phyloP scores from a whole-genome alignment of 1,140 invertebrate species.

The Bombus confusus region DNA sequence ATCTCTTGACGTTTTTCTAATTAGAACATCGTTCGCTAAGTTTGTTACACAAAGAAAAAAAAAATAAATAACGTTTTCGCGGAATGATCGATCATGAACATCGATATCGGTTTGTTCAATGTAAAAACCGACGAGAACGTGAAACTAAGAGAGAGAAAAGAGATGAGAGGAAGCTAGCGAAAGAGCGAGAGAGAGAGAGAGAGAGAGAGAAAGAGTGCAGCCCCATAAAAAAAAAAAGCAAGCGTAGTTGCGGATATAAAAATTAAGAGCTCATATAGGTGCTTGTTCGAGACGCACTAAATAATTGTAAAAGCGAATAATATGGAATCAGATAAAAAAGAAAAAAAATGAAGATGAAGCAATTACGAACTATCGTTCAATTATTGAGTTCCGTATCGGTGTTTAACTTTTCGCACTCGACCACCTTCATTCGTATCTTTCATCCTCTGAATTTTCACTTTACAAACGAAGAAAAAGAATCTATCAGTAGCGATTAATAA shows the following conservation, averaged over 20 bases:
- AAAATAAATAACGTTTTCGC: constrained; percentile 13
- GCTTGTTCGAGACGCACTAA: constrained; percentile 45
- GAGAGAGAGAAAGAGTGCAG: neutral
- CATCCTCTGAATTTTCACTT: neutral
- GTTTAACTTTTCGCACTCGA: constrained; percentile 33
- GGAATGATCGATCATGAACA: neutral
- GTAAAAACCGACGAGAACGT: constrained; percentile 3
- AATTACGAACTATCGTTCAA: constrained; percentile 49
- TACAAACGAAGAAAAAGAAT: neutral
- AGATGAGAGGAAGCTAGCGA: neutral
- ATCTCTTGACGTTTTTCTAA: constrained; percentile 64
- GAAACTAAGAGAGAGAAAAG: neutral
- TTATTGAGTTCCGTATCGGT: constrained; percentile 41
- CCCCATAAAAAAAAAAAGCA: constrained; percentile 24
- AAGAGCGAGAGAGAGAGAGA: neutral
- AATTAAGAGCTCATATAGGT: constrained; percentile 43
- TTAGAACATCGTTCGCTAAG: constrained; percentile 52
- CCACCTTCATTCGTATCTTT: neutral
- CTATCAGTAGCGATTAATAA: neutral
- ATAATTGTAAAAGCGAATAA: constrained; percentile 45
- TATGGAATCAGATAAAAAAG: constrained; percentile 23
- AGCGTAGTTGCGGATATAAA: constrained; percentile 45
- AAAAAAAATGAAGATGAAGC: constrained; percentile 24
- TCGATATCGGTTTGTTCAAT: neutral
- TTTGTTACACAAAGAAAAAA: constrained; percentile 35